Evolutionary conservation across 2,888 invertebrate species (phyloP), one percentile per base, ranked within the genome.

Genomic region (Cryptocephalus primarius): DNA sequence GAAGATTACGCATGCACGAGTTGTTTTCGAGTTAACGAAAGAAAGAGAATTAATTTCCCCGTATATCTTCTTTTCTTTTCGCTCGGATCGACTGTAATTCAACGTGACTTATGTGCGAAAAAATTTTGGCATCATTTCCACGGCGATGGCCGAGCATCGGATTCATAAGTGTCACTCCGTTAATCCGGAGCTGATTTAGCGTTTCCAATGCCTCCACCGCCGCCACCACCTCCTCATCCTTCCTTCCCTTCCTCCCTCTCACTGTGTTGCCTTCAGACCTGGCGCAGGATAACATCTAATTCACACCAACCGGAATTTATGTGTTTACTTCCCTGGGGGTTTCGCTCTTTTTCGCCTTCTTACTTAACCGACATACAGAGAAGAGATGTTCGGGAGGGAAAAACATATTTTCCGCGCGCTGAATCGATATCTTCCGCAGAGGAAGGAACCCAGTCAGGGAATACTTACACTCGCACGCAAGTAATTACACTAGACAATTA

Each of bases 231-330:
- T 22, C 22, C 22, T 22, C 22, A 22, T 22, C 22, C 22, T 22
- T 22, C 22, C 22, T 22, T 6, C 22, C 22, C 22, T 22, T 22
- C 22, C 22, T 22, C 22, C 22, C 22, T 22, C 22, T 22, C 22
- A 22, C 22, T 22, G 22, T 22, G 22, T 22, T 22, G 22, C 22
- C 36, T 12, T 36, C 42, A 12, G 32, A 31, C 42, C 42, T 32
- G 22, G 48, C 46, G 32, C 41, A 42, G 50, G 50, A 54, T 53
- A 54, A 51, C 50, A 54, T 54, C 51, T 54, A 54, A 53, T 53
- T 53, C 53, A 45, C 53, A 49, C 53, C 53, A 51, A 51, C 45
- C 48, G 46, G 49, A 54, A 54, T 54, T 54, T 54, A 54, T 54
- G 51, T 54, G 53, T 54, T 57, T 55, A 57, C 53, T 55, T 44